phyloP scores from a whole-genome alignment of 2,113 vertebrate species.

The Fregata magnificens region DNA sequence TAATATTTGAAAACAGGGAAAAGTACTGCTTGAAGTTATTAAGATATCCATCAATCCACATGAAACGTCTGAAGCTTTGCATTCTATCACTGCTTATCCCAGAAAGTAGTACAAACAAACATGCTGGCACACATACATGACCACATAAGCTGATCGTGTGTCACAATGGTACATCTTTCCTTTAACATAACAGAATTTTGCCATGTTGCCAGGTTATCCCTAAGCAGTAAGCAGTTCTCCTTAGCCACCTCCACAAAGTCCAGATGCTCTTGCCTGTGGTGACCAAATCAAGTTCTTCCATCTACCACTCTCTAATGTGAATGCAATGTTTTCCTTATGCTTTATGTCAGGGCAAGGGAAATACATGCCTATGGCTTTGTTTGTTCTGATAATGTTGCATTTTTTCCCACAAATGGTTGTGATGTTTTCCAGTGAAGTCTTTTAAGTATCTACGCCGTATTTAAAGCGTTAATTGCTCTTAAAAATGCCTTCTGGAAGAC shows the following conservation, averaged over 20 bases:
- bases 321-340: neutral
- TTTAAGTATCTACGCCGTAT: neutral
- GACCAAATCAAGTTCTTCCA: neutral
- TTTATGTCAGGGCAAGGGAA: neutral
- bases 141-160: neutral
- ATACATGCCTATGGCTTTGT: neutral
- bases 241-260: neutral
- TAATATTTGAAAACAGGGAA: neutral
- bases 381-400: neutral
- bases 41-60: neutral
- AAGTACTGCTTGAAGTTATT: neutral
- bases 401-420: neutral
- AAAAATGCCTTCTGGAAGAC: neutral
- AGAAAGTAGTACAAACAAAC: neutral
- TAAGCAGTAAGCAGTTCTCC: neutral
- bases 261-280: neutral
- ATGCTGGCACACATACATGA: fast-evolving
- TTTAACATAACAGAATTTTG: neutral
- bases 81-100: neutral
- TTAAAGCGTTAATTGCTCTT: neutral
- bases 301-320: neutral
- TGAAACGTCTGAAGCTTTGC: neutral
- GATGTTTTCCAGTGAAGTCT: neutral
- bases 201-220: neutral
- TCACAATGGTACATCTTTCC: neutral